Evolutionary conservation across 2,113 vertebrate genomes (phyloP).

Genomic region (Siniperca knerii): DNA sequence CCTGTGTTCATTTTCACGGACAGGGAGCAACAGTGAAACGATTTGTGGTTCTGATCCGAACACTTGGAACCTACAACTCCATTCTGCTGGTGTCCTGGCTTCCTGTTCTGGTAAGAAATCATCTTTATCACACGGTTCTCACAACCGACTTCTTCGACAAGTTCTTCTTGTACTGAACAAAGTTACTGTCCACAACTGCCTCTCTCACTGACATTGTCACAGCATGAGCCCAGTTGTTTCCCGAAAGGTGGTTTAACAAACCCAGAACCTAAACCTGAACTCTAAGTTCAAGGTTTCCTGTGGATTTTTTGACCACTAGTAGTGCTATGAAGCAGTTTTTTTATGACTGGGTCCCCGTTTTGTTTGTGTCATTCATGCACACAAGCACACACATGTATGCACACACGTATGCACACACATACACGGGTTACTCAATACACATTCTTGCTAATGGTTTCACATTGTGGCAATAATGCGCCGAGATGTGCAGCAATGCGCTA

Average conservation of each 20-base stretch:
- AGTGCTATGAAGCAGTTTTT: too few species aligned
- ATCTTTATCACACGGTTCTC: neutral
- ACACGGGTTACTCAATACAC: too few species aligned
- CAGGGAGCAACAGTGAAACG: conserved; percentile 95
- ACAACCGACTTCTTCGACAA: neutral
- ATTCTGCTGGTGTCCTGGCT: conserved; percentile 97
- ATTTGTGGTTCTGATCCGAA: conserved; percentile 98
- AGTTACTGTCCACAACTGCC: neutral
- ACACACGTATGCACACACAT: too few species aligned
- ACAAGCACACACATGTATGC: too few species aligned
- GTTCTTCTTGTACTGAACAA: neutral
- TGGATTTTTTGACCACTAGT: too few species aligned
- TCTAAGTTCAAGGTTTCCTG: neutral
- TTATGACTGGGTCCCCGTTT: too few species aligned
- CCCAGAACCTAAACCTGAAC: neutral
- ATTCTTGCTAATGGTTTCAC: too few species aligned
- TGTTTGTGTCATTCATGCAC: too few species aligned
- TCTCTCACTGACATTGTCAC: neutral
- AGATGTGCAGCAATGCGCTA: too few species aligned
- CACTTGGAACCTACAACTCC: conserved; percentile 98
- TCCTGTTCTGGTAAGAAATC: conserved; percentile 88
- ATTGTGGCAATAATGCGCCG: too few species aligned
- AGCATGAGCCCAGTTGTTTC: neutral
- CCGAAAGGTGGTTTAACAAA: neutral
- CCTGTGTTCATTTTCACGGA: neutral